phyloP scores from a whole-genome alignment of 1,140 invertebrate genomes.

The Drosophila malerkotliana region DNA sequence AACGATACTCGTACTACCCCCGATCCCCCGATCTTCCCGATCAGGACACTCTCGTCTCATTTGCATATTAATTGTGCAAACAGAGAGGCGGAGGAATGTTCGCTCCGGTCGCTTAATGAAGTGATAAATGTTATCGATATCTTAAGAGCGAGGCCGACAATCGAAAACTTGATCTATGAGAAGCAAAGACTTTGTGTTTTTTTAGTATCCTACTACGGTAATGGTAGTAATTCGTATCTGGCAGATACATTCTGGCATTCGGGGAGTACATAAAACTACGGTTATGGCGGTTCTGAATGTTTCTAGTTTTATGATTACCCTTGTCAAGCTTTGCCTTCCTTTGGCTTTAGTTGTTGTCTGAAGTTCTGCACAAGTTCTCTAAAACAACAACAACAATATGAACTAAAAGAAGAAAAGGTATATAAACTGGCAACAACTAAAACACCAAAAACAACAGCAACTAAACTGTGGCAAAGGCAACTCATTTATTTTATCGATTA shows the following conservation, averaged over 20 bases:
- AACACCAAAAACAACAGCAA: constrained; percentile 26
- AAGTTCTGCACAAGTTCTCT: constrained; percentile 51
- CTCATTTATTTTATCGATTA: constrained; percentile 83
- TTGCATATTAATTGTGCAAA: constrained; percentile 83
- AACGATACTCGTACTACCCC: not conserved
- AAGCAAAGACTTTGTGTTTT: not conserved
- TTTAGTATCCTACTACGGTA: constrained; percentile 11
- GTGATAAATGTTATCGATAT: constrained; percentile 71
- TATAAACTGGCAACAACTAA: constrained; percentile 10
- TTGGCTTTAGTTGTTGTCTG: constrained; percentile 26
- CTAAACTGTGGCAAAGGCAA: constrained; percentile 68
- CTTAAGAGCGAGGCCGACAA: constrained; percentile 37
- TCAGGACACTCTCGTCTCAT: constrained; percentile 37
- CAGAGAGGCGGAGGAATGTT: constrained; percentile 57
- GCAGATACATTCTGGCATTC: constrained; percentile 28
- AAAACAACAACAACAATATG: constrained; percentile 35
- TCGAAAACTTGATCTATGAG: constrained; percentile 40
- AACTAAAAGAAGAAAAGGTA: constrained; percentile 19
- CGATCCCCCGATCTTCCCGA: too few species aligned
- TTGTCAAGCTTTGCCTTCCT: constrained; percentile 14
- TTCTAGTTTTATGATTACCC: constrained; percentile 61
- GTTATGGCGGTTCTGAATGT: constrained; percentile 21
- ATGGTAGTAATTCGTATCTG: constrained; percentile 12
- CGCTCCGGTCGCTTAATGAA: constrained; percentile 58
- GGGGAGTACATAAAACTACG: constrained; percentile 41